Evolutionary conservation across 2,797 vertebrate species (phyloP), one percentile per base, ranked within the genome.

Genomic region (Gallinago nigripennis): DNA sequence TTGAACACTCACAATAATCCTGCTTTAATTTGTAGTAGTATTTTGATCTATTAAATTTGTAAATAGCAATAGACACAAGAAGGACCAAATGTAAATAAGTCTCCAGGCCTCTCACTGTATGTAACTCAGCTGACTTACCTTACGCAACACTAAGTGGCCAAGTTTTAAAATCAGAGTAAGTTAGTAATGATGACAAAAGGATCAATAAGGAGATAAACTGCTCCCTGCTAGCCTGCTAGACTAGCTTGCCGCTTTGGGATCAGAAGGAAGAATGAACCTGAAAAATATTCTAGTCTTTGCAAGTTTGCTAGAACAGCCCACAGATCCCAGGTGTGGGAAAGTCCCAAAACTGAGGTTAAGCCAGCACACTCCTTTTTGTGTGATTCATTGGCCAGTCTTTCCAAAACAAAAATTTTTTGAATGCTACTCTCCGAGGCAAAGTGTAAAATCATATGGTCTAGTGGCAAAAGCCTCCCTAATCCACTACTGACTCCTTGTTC

Each of bases 241-340:
- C 27, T 20, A 71, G 20, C 20, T 1, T 4, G 10, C 9, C 1
- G 0, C 30, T 58, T 58, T 33, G 1, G 0, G 25, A 43, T 20
- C 3, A 89, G 27, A 75, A 77, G 12, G 2, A 7, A 81, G 16
- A 77, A 25, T 70, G 6, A 1, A 2, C 11, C 35, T 64, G 25
- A 37, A 73, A 84, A 53, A 23, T 35, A 14, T 28, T 61, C 2
- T 39, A 46, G 19, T 48, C 9, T 16, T 83, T 58, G 43, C 11
- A 64, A 6, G 2, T 86, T 73, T 81, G 18, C 31, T 9, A 51
- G 51, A 25, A 41, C 24, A 72, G 31, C 20, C 13, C 27, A 14
- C 9, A 11, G 5, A 71, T 48, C 18, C 24, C 5, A 9, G 11
- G 4, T 16, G 4, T 39, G 9, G 7, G 31, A 16, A 69, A 25